Conservation (phyloP, 2,797 vertebrate genomes). For the Hippoglossus hippoglossus region DNA sequence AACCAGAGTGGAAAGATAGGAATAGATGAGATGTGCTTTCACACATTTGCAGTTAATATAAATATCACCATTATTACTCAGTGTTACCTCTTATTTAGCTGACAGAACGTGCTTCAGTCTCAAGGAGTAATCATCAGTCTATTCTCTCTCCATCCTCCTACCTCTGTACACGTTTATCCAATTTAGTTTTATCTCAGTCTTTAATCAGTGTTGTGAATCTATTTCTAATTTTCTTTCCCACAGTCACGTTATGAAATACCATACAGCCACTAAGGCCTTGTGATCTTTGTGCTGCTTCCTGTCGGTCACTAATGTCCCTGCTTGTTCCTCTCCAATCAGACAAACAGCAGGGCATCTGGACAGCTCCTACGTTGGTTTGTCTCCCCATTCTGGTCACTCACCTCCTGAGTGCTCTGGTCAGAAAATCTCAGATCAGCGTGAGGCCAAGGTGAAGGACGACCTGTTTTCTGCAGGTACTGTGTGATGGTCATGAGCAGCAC, state of each 20-base stretch:
- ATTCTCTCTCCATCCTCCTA: conserved; percentile 1
- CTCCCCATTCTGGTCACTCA: no score
- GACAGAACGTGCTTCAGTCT: background rate
- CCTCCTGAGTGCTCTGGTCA: background rate
- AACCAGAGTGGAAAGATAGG: background rate
- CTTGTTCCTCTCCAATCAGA: conserved; percentile 16
- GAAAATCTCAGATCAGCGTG: background rate
- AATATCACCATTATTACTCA: conserved; percentile 37
- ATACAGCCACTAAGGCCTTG: background rate
- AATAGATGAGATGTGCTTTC: conserved; percentile 10
- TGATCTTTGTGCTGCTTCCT: conserved; percentile 9
- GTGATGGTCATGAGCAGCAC: background rate
- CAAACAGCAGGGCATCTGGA: no score
- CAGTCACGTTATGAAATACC: background rate
- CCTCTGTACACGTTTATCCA: background rate
- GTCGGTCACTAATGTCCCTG: background rate
- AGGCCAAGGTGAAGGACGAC: background rate
- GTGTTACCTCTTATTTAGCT: background rate
- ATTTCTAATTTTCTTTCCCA: background rate
- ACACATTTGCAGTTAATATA: conserved; percentile 45
- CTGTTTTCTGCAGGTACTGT: background rate
- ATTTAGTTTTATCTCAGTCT: background rate
- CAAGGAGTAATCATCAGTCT: background rate
- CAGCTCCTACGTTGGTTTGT: background rate
- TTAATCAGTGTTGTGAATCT: background rate